Percentiles rank a stretch among this genome's conserved stretches.
phyloP scores from a whole-genome alignment of 1,140 invertebrate species.

The Hesperophylax magnus region DNA sequence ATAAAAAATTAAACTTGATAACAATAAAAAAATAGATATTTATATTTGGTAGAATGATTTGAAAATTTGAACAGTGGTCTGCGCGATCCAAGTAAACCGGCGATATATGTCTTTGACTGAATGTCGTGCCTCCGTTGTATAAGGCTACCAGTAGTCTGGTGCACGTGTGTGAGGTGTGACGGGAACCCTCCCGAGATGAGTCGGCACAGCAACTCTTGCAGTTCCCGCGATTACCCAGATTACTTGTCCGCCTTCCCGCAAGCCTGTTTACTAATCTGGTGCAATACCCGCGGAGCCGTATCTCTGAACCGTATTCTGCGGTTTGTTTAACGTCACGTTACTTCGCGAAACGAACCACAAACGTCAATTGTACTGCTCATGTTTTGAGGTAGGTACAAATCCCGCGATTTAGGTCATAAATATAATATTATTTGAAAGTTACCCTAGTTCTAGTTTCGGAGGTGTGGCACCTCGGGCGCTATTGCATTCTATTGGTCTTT shows the following conservation, averaged over 20 bases:
- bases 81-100: too few species aligned
- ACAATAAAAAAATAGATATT: too few species aligned
- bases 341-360: constrained; percentile 12
- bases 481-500: constrained; percentile 15
- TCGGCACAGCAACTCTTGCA: neutral
- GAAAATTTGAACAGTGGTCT: too few species aligned
- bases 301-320: neutral
- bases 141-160: too few species aligned
- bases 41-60: too few species aligned
- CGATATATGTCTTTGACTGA: too few species aligned
- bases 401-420: constrained; percentile 17
- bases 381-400: neutral
- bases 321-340: constrained; percentile 19
- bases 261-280: constrained; percentile 12
- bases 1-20: too few species aligned
- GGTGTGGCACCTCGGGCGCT: constrained; percentile 11
- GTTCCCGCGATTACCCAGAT: constrained; percentile 27
- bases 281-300: neutral
- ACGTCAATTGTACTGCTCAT: neutral
- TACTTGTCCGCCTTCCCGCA: constrained; percentile 13
- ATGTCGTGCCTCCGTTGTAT: too few species aligned
- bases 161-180: too few species aligned
- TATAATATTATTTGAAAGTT: neutral
- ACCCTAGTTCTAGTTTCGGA: neutral
- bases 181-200: constrained; percentile 19